Evolutionary conservation across 2,113 vertebrate genomes (phyloP), one percentile per base, ranked within the genome.

Genomic region (Colistium nudipinnis): DNA sequence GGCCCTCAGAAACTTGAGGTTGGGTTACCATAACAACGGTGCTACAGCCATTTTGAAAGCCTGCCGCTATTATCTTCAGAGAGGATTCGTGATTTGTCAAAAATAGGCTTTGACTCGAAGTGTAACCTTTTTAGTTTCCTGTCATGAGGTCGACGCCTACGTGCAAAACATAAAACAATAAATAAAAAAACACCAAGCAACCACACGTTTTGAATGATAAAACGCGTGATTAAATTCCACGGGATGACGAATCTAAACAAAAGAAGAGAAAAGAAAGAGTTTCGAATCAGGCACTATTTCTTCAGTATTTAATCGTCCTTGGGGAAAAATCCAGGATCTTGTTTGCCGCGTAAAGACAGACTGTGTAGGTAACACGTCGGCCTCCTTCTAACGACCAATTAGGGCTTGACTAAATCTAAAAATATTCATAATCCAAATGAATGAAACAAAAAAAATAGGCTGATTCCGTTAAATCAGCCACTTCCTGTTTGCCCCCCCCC

Each of bases 11-110:
- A 63, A 35, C 52, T n/a, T 14, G 17, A 71, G 72, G 81, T 70
- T 39, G 65, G 74, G 64, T 87, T 76, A 49, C 84, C 70, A 80
- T 85, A 83, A 83, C 75, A 82, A 76, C 80, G 6, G 0, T 54
- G 54, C 60, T 57, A 12, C 31, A 76, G 41, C 62, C 68, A 61
- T 71, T 80, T 59, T 71, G 57, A 43, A 13, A 80, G 66, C 33
- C 41, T 1, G 7, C 49, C 19, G 51, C 65, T 57, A 49, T 70
- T 31, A 48, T 60, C 62, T 76, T 82, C 63, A 70, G 11, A 76
- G 47, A 33, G 56, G 67, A 57, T 68, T 78, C 43, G 67, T 80
- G 57, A 82, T 70, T 68, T 69, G 52, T 80, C 48, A 71, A 66
- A 70, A 52, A 54, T 24, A 28, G 39, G 70, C 41, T 19, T 19